These are phyloP conservation scores for Thalassophryne amazonica DNA, from an alignment of 2,797 vertebrate species.

Conservation along the genomic window DNA sequence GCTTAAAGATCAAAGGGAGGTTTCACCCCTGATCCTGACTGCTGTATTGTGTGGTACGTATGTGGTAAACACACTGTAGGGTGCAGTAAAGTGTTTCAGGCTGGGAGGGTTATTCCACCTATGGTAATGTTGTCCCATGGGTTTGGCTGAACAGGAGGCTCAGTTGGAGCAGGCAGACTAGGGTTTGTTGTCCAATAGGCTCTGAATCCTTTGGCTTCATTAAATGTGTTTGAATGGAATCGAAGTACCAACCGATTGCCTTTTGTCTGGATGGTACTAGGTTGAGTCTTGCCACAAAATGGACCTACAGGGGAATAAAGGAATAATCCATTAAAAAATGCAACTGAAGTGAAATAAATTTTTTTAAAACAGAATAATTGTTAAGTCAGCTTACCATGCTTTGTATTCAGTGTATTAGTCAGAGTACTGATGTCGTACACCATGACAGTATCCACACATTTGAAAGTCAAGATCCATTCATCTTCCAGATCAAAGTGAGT, in stretches of 20 bases:
- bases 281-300: conserved; percentile 72
- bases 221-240: conserved; percentile 72
- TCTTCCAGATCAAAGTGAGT: conserved; percentile 78
- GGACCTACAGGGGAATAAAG: conserved; percentile 61
- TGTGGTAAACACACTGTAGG: not conserved
- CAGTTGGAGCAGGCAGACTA: conserved; percentile 66
- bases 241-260: conserved; percentile 70
- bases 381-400: conserved; percentile 51
- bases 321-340: not conserved
- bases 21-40: no score
- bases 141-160: conserved; percentile 67
- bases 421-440: conserved; percentile 57
- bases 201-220: conserved; percentile 77
- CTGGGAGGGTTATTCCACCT: conserved; percentile 48
- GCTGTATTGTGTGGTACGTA: no score
- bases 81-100: not conserved
- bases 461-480: conserved; percentile 43
- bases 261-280: conserved; percentile 57
- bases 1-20: no score
- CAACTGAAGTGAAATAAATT: not conserved
- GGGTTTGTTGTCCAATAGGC: conserved; percentile 77
- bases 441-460: conserved; percentile 69
- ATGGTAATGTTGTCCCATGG: conserved; percentile 76
- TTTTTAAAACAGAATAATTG: no score
- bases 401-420: conserved; percentile 26